Percentiles rank a stretch among this genome's conserved stretches.
These are phyloP conservation scores for Delphinapterus leucas DNA, from an alignment of 2,113 vertebrate species.

Conservation along the genomic window DNA sequence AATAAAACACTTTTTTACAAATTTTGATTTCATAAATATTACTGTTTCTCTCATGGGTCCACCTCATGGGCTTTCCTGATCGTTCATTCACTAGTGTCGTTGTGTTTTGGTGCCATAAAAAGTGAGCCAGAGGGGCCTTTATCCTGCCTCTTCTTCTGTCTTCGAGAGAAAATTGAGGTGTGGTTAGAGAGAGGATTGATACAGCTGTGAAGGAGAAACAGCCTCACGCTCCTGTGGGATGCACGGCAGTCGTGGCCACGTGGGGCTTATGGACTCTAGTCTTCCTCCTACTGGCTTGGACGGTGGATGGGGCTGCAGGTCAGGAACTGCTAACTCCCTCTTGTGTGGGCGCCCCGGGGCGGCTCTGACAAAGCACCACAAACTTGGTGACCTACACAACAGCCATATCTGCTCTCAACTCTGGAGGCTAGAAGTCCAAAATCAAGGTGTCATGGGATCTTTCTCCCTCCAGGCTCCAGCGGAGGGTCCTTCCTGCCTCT, in stretches of 20 bases:
- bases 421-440: too few relatives aligned
- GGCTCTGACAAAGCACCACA: background rate
- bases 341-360: background rate
- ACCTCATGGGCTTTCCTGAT: rapidly evolving
- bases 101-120: rapidly evolving
- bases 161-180: rapidly evolving
- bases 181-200: background rate
- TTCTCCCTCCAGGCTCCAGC: too few relatives aligned
- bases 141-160: rapidly evolving
- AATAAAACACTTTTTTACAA: too few relatives aligned
- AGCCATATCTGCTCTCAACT: rapidly evolving
- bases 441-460: rapidly evolving
- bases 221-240: rapidly evolving
- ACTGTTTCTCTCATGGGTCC: rapidly evolving
- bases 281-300: too few relatives aligned
- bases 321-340: background rate
- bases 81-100: rapidly evolving
- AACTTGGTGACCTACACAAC: rapidly evolving
- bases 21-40: rapidly evolving
- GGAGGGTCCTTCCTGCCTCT: background rate
- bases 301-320: rapidly evolving
- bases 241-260: rapidly evolving
- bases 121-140: background rate
- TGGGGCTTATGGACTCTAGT: background rate
- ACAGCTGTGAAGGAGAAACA: background rate